A percentile compares a stretch with the other conserved stretches of the same genome.
These are phyloP conservation scores for Nilaparvata lugens DNA, from an alignment of 1,140 invertebrate species.

Conservation along the genomic window DNA sequence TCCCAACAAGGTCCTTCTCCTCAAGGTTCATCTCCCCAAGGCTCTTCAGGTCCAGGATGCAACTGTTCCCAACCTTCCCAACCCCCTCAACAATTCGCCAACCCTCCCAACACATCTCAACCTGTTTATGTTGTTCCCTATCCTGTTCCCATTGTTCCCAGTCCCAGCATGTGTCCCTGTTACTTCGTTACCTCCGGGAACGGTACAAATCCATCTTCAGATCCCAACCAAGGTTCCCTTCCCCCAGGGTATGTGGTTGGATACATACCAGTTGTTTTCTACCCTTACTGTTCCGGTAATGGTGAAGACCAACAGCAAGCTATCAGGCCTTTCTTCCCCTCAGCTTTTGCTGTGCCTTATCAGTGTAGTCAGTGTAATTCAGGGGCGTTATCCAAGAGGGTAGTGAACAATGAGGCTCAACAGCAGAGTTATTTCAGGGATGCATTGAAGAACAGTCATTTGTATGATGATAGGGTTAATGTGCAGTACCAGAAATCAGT, in stretches of 20 bases:
- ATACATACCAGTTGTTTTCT: slow-evolving; percentile 48
- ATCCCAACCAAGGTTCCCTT: neutral
- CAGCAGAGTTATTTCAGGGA: no score
- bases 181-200: slow-evolving; percentile 41
- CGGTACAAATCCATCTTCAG: slow-evolving; percentile 7
- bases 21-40: slow-evolving; percentile 9
- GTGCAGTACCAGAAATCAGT: no score
- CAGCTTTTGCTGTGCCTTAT: slow-evolving; percentile 39
- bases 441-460: no score
- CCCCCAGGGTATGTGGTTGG: slow-evolving; percentile 41
- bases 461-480: no score
- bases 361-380: slow-evolving; percentile 25
- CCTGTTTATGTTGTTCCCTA: slow-evolving; percentile 44
- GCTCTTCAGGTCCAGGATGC: slow-evolving; percentile 13
- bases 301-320: slow-evolving; percentile 32
- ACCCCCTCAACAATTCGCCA: slow-evolving; percentile 7
- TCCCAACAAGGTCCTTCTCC: neutral
- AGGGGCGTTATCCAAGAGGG: neutral
- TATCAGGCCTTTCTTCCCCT: slow-evolving; percentile 44
- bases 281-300: slow-evolving; percentile 46
- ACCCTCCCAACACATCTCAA: slow-evolving; percentile 26
- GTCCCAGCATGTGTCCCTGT: slow-evolving; percentile 42
- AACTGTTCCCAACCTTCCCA: slow-evolving; percentile 20
- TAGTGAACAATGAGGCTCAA: no score
- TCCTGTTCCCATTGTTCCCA: slow-evolving; percentile 43